These are phyloP conservation scores for Perca flavescens DNA, from an alignment of 2,113 vertebrate genomes.

Conservation along the genomic window DNA sequence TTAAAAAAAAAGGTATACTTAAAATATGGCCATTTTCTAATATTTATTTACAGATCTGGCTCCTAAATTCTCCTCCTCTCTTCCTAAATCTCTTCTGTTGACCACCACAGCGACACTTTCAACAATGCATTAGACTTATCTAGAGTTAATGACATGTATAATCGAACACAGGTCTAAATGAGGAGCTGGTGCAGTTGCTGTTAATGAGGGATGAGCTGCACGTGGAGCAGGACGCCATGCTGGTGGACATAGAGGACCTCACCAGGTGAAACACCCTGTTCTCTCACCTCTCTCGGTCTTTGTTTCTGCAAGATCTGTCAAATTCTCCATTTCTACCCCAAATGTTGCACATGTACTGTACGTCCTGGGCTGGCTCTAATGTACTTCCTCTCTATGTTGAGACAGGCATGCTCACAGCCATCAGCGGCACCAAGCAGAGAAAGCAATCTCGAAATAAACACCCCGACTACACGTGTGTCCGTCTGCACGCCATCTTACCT, in stretches of 20 bases:
- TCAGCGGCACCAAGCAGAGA: constrained; percentile 94
- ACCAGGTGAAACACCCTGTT: constrained; percentile 87
- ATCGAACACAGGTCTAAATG: constrained; percentile 90
- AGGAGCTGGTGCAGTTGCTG: constrained; percentile 97
- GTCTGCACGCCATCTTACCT: constrained; percentile 45
- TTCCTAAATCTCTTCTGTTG: too few species aligned
- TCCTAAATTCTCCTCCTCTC: too few species aligned
- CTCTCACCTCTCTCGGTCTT: not conserved
- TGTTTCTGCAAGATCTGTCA: not conserved
- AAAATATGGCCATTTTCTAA: too few species aligned
- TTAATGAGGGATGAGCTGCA: constrained; percentile 96
- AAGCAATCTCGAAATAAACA: constrained; percentile 89
- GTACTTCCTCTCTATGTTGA: constrained; percentile 9
- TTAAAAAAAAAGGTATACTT: too few species aligned
- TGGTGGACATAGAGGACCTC: constrained; percentile 97
- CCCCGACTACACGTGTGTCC: constrained; percentile 21
- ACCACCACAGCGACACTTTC: not conserved
- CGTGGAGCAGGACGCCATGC: constrained; percentile 98
- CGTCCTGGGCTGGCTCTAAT: not conserved
- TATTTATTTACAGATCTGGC: too few species aligned
- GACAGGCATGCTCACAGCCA: constrained; percentile 94
- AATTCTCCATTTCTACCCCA: not conserved
- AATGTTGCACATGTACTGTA: not conserved
- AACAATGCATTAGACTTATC: not conserved
- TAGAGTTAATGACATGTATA: not conserved